Conservation (phyloP, 2,113 vertebrate genomes). For the Myanophis thanlyinensis region DNA sequence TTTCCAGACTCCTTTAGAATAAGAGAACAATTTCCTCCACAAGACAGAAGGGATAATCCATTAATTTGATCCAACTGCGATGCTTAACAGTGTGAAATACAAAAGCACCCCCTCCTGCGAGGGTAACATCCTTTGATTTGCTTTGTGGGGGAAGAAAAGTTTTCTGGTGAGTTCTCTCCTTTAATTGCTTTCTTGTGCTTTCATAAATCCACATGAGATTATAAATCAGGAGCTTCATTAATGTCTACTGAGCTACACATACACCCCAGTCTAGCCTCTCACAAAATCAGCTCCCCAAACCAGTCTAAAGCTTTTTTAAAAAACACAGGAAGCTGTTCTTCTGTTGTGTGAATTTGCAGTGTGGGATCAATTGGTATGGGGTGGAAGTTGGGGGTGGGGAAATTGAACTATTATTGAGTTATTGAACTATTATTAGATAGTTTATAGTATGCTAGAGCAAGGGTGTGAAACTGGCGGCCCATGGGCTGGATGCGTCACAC, state of each 20-base stretch:
- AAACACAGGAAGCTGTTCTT: not conserved
- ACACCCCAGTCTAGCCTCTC: not conserved
- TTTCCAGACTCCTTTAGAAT: not conserved
- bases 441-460: not conserved
- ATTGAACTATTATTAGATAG: not conserved
- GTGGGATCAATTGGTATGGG: not conserved
- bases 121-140: not conserved
- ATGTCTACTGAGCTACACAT: not conserved
- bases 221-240: not conserved
- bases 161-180: not conserved
- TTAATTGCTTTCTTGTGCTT: not conserved
- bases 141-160: not conserved
- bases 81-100: not conserved
- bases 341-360: not conserved
- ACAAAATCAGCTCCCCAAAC: not conserved
- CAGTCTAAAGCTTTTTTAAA: not conserved
- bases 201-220: not conserved
- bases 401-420: too few species aligned
- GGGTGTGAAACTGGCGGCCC: too few species aligned
- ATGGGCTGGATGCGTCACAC: rapidly evolving
- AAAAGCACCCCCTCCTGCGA: not conserved
- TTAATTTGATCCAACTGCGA: not conserved
- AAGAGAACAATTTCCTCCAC: not conserved
- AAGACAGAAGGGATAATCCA: not conserved
- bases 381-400: not conserved